phyloP scores from a whole-genome alignment of 1,140 invertebrate genomes.

The Ooceraea biroi region DNA sequence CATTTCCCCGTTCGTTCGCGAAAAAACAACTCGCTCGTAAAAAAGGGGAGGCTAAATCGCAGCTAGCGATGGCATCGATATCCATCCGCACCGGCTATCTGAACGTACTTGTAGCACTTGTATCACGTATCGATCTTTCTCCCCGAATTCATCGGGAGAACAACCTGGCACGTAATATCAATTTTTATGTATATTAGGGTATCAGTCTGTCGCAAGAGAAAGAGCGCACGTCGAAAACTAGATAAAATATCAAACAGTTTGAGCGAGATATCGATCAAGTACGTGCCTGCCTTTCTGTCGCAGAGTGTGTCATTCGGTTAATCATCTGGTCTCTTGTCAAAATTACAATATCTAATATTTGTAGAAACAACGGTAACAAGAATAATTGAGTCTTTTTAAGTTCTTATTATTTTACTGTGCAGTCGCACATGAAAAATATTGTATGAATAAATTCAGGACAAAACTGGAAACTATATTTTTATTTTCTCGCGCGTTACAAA shows the following conservation, averaged over 20 bases:
- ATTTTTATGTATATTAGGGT: constrained; percentile 22
- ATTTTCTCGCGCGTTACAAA: too few species aligned
- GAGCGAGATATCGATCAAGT: background rate
- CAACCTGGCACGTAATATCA: constrained; percentile 10
- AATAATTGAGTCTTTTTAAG: constrained; percentile 7
- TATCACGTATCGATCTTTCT: constrained; percentile 30
- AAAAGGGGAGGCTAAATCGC: background rate
- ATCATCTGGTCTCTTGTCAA: background rate
- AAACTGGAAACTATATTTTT: too few species aligned
- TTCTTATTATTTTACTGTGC: background rate
- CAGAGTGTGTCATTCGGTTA: background rate
- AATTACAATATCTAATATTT: background rate
- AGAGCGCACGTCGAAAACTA: background rate
- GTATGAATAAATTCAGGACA: too few species aligned
- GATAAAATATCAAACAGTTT: constrained; percentile 17
- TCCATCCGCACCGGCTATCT: background rate
- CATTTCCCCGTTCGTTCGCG: constrained; percentile 57
- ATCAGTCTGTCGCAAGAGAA: constrained; percentile 22
- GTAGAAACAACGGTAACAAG: background rate
- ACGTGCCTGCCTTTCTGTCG: background rate
- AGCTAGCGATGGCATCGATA: background rate
- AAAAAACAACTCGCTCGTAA: constrained; percentile 44
- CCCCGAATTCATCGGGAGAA: background rate
- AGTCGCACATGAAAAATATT: too few species aligned
- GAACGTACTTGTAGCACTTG: background rate